Base-by-base conservation (phyloP, 2,797 vertebrate genomes). In the Ataeniobius toweri region DNA sequence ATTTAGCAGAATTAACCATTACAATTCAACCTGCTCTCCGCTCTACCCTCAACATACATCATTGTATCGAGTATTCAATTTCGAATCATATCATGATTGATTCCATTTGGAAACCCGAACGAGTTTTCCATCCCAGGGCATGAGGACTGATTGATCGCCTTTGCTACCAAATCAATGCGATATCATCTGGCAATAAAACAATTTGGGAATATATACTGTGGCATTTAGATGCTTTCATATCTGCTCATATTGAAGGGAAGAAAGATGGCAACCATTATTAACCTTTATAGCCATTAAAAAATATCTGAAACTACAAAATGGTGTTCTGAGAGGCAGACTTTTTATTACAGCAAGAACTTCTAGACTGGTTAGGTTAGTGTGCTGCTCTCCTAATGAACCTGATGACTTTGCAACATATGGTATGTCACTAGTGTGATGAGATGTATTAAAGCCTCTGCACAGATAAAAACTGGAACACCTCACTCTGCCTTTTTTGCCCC, bases 11-110 rank as follows among this genome's bases (percentile, higher is more conserved):
- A 86, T 86, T 71, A 86, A 85, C 85, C 81, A 87, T 84, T 73
- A 26, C 31, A 63, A 55, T 58, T 79, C 83, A 65, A 41, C 59
- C 63, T 8, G 53, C 74, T 83, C 73, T 28, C 63, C 12, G 9
- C 46, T 82, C 55, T 22, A 31, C 63, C 77, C 46, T 69, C 5
- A 48, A 65, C n/a, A 84, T 90, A 68, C 80, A 90, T 93, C 90
- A 88, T 74, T 3, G 41, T 77, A 85, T 84, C 86, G 77, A 51
- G 82, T 85, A 84, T 93, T 80, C 82, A 78, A 71, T 82, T 88
- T 84, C 20, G 77, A 88, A 89, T 82, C 61, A 78, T 69, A 74
- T 48, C 1, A 1, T 81, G 86, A 91, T 89, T 86, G 89, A 92
- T 90, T 81, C 63, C 70, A 76, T 78, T 75, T 36, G 4, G 78